phyloP scores from a whole-genome alignment of 35 echinoderm and acorn worm species.

The Diadema setosum region DNA sequence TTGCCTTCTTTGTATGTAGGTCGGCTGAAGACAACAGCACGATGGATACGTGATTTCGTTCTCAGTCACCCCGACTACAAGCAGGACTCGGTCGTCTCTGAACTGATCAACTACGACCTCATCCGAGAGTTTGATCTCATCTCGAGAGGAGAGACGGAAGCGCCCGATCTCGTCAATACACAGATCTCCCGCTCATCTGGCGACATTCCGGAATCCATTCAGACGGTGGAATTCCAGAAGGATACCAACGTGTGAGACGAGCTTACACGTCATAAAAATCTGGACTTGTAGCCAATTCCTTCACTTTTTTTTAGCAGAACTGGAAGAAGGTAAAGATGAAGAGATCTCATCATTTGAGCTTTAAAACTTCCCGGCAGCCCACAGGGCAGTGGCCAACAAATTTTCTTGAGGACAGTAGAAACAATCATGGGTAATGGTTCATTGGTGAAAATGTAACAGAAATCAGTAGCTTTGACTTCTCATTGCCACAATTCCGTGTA shows the following conservation, averaged over 20 bases:
- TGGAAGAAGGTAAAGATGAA: too few relatives aligned
- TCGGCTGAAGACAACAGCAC: conserved; percentile 69
- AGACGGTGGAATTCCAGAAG: not conserved
- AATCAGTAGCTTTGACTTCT: too few relatives aligned
- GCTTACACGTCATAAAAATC: too few relatives aligned
- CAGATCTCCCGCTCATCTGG: not conserved
- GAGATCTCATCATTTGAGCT: too few relatives aligned
- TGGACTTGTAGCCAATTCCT: too few relatives aligned
- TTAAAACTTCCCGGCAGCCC: too few relatives aligned
- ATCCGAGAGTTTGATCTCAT: conserved; percentile 52
- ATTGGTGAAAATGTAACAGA: too few relatives aligned
- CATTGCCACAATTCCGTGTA: too few relatives aligned
- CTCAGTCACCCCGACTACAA: conserved; percentile 77
- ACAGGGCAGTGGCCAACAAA: too few relatives aligned
- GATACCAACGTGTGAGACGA: not conserved
- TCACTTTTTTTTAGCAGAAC: too few relatives aligned
- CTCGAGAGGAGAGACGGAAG: conserved; percentile 45
- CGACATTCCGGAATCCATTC: not conserved
- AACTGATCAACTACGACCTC: conserved; percentile 79
- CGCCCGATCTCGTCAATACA: conserved; percentile 48
- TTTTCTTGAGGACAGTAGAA: too few relatives aligned
- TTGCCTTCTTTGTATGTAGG: conserved; percentile 45
- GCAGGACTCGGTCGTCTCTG: conserved; percentile 74
- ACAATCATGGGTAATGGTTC: too few relatives aligned
- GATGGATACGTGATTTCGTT: conserved; percentile 88